Evolutionary conservation across 2,888 invertebrate genomes (phyloP).

Genomic region (Orchesellides sinensis): DNA sequence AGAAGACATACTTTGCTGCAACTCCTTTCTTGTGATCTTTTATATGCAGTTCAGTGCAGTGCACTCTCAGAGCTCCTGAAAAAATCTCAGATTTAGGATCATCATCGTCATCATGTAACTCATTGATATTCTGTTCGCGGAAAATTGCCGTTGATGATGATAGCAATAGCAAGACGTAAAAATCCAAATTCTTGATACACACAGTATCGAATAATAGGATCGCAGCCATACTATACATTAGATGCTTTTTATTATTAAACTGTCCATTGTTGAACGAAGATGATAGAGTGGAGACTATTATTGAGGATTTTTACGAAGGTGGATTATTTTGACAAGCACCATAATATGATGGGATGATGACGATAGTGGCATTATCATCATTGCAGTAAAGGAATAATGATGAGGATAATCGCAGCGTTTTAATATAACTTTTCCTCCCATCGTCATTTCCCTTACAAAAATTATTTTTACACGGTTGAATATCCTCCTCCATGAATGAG

Average conservation of each 20-base stretch:
- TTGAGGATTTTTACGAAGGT: not conserved
- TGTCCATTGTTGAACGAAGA: not conserved
- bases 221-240: not conserved
- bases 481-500: not conserved
- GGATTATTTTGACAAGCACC: not conserved
- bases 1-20: slow-evolving; percentile 17
- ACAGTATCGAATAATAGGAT: slow-evolving; percentile 43
- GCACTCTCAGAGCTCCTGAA: not conserved
- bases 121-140: slow-evolving; percentile 74
- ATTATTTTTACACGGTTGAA: not conserved
- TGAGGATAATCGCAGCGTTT: slow-evolving; percentile 7
- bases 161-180: slow-evolving; percentile 29
- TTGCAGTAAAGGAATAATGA: slow-evolving; percentile 6
- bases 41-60: not conserved
- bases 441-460: not conserved
- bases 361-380: not conserved
- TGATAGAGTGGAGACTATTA: not conserved
- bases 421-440: not conserved
- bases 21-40: slow-evolving; percentile 14
- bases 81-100: slow-evolving; percentile 2
- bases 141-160: slow-evolving; percentile 69
- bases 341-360: not conserved
- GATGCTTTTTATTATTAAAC: not conserved
- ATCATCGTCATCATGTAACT: slow-evolving; percentile 45
- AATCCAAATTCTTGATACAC: slow-evolving; percentile 20